These are phyloP conservation scores for Temnothorax rugatulus DNA, from an alignment of 2,888 invertebrate genomes.

Conservation along the genomic window DNA sequence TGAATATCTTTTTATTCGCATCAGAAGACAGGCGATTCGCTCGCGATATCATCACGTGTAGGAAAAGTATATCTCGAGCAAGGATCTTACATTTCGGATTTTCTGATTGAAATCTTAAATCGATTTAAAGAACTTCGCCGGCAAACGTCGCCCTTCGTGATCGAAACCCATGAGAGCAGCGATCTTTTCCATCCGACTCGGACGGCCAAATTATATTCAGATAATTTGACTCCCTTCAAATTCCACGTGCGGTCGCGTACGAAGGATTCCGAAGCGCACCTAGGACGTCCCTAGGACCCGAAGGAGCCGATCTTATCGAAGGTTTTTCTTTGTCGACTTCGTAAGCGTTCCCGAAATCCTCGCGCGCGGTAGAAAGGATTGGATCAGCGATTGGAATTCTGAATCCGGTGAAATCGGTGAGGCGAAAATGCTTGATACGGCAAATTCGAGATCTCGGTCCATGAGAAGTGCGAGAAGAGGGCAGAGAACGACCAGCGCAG, in stretches of 20 bases:
- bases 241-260: constrained; percentile 33
- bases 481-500: constrained; percentile 30
- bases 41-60: constrained; percentile 26
- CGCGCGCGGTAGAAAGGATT: constrained; percentile 63
- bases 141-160: constrained; percentile 7
- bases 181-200: constrained; percentile 5
- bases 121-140: constrained; percentile 29
- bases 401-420: constrained; percentile 74
- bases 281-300: neutral
- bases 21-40: constrained; percentile 20
- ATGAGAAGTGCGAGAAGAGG: constrained; percentile 42
- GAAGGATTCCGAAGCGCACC: constrained; percentile 11
- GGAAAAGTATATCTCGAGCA: constrained; percentile 1
- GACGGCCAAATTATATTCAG: constrained; percentile 49
- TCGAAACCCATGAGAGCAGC: constrained; percentile 10
- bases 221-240: constrained; percentile 46
- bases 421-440: constrained; percentile 76
- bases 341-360: constrained; percentile 65
- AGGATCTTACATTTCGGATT: constrained; percentile 30
- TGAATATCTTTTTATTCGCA: constrained; percentile 14
- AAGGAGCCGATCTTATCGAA: constrained; percentile 37
- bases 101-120: constrained; percentile 51
- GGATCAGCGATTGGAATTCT: constrained; percentile 70
- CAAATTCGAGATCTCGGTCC: constrained; percentile 45
- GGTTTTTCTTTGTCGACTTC: constrained; percentile 63